phyloP scores from a whole-genome alignment of 2,113 vertebrate genomes.

The Dromaius novaehollandiae region DNA sequence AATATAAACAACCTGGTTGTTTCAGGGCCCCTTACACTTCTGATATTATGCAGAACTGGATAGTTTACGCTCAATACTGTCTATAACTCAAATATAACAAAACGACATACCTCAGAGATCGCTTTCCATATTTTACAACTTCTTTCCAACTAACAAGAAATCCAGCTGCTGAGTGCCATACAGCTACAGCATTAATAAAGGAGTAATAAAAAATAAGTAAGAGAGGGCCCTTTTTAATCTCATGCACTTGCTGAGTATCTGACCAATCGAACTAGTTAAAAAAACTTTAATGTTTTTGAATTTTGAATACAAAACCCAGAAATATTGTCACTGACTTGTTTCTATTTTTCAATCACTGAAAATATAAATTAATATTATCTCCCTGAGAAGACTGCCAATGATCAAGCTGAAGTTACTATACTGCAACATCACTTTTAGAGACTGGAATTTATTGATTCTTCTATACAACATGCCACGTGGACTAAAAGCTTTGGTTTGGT shows the following conservation, averaged over 20 bases:
- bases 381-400: not conserved
- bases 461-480: not conserved
- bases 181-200: not conserved
- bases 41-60: not conserved
- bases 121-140: not conserved
- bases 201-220: not conserved
- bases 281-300: not conserved
- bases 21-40: not conserved
- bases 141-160: not conserved
- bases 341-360: not conserved
- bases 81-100: constrained; percentile 1
- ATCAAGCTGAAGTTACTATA: not conserved
- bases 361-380: not conserved
- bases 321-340: not conserved
- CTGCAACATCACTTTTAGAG: not conserved
- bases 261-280: not conserved
- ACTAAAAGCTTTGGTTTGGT: not conserved
- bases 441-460: not conserved
- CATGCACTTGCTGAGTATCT: not conserved
- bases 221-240: not conserved
- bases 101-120: not conserved
- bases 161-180: not conserved
- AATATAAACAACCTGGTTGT: not conserved
- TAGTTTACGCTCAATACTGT: not conserved
- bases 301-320: not conserved